phyloP scores from a whole-genome alignment of 2,888 invertebrate species.

The Schrankia costaestrigalis region DNA sequence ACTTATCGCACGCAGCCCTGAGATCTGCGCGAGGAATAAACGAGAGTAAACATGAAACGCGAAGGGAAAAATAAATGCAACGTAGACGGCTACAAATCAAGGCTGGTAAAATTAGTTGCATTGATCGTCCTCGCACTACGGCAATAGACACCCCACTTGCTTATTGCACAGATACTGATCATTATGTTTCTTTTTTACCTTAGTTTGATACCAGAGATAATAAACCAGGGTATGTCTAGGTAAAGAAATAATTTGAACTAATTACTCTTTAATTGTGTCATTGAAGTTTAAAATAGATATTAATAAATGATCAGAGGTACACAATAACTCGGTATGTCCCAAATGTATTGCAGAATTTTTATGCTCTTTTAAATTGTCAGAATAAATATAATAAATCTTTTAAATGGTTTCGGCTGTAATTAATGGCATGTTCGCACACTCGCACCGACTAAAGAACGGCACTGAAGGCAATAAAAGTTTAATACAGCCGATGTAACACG shows the following conservation, averaged over 20 bases:
- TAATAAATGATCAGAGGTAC: conserved; percentile 15
- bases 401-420: conserved; percentile 70
- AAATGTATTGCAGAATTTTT: conserved; percentile 41
- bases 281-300: conserved; percentile 3
- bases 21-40: conserved; percentile 62
- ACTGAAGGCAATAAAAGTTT: conserved; percentile 66
- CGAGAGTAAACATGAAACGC: conserved; percentile 62
- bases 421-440: conserved; percentile 67
- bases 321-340: conserved; percentile 31
- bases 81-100: conserved; percentile 56
- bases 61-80: conserved; percentile 47
- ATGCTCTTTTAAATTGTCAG: conserved; percentile 50
- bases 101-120: conserved; percentile 56
- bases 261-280: too few relatives aligned
- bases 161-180: too few relatives aligned
- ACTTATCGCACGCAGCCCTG: conserved; percentile 72
- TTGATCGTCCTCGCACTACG: conserved; percentile 1
- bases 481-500: conserved; percentile 62
- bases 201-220: too few relatives aligned
- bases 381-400: conserved; percentile 70
- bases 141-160: conserved; percentile 34
- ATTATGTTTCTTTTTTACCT: too few relatives aligned
- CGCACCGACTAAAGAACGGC: conserved; percentile 65
- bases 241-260: too few relatives aligned
- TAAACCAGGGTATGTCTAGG: too few relatives aligned